Evolutionary conservation across 2,113 vertebrate species (phyloP).

Genomic region (Heterochromis multidens): DNA sequence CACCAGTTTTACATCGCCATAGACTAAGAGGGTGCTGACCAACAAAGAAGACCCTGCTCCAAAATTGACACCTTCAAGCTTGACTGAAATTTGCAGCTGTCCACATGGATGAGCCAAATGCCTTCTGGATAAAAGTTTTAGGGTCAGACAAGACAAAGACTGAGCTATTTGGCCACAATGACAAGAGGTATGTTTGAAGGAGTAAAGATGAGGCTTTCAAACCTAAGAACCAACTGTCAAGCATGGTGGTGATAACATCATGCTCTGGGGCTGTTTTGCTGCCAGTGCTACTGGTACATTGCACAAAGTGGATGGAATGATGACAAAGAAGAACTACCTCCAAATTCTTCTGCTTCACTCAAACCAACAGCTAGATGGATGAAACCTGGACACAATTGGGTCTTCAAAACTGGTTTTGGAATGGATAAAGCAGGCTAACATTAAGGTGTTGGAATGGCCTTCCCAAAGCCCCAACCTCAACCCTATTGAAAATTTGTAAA

Average conservation of each 20-base stretch:
- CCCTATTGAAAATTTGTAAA: not conserved
- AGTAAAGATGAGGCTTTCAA: not conserved
- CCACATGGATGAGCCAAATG: not conserved
- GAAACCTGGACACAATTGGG: not conserved
- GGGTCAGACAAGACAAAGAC: not conserved
- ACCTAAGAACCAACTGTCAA: not conserved
- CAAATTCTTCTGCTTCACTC: not conserved
- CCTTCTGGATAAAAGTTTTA: not conserved
- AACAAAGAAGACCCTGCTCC: not conserved
- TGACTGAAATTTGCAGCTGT: not conserved
- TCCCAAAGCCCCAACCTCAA: not conserved
- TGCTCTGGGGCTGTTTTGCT: not conserved
- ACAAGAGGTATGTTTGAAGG: not conserved
- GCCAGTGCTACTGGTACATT: not conserved
- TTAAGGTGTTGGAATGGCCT: not conserved
- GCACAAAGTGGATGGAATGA: not conserved
- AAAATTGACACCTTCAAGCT: not conserved
- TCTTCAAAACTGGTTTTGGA: too few species aligned
- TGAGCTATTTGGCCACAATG: not conserved
- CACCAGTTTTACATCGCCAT: too few species aligned
- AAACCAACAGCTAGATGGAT: not conserved
- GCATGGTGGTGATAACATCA: not conserved
- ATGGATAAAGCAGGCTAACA: not conserved
- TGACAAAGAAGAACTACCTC: not conserved
- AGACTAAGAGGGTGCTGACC: too few species aligned